These are phyloP conservation scores for Ia io DNA, from an alignment of 2,113 vertebrate genomes.

Conservation along the genomic window DNA sequence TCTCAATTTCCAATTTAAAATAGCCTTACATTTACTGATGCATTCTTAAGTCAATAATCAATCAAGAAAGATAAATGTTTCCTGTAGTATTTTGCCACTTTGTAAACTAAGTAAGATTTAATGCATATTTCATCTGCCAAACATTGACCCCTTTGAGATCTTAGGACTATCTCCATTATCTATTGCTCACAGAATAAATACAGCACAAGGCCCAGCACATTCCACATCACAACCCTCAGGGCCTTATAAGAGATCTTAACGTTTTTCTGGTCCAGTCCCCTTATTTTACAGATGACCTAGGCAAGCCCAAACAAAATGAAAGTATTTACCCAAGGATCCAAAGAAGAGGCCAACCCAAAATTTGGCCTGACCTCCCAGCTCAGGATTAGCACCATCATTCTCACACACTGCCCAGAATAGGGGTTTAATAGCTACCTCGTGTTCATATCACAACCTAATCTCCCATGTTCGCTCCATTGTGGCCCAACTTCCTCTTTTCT, in stretches of 20 bases:
- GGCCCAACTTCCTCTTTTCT: not conserved
- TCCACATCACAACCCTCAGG: not conserved
- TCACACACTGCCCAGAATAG: not conserved
- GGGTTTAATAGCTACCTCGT: not conserved
- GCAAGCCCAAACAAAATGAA: slow-evolving; percentile 5
- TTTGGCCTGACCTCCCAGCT: not conserved
- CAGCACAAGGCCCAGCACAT: not conserved
- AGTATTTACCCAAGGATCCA: not conserved
- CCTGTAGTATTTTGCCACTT: not conserved
- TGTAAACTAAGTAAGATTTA: not conserved
- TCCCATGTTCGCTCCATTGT: not conserved
- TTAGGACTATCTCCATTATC: not conserved
- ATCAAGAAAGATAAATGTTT: not conserved
- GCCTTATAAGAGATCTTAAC: not conserved
- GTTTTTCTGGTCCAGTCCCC: not conserved
- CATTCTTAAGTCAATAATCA: not conserved
- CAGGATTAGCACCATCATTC: not conserved
- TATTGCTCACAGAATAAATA: not conserved
- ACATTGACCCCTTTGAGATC: not conserved
- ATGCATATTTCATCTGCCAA: not conserved
- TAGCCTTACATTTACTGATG: not conserved
- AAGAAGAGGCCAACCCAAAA: not conserved
- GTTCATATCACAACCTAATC: not conserved
- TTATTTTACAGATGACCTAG: not conserved
- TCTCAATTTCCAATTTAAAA: not conserved